These are phyloP conservation scores for Cheilosia vernalis DNA, from an alignment of 2,888 invertebrate genomes.

Conservation along the genomic window DNA sequence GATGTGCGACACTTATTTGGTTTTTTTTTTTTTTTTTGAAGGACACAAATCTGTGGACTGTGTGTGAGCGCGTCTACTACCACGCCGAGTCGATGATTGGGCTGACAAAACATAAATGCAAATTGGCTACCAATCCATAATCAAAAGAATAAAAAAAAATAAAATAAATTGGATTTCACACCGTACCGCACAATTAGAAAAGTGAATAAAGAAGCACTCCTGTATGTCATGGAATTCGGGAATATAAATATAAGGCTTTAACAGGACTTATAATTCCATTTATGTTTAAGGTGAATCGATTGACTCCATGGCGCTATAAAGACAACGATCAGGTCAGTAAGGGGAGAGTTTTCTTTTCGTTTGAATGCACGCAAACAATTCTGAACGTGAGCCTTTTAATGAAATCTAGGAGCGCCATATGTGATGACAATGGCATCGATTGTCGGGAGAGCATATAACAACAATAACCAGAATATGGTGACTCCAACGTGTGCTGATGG, in stretches of 20 bases:
- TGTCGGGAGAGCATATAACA: background rate
- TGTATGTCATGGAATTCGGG: constrained; percentile 2
- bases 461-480: background rate
- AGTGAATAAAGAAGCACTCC: constrained; percentile 2
- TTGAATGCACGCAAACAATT: background rate
- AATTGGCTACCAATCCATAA: constrained; percentile 38
- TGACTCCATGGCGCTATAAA: constrained; percentile 6
- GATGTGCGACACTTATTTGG: constrained; percentile 28
- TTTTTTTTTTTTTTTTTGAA: constrained; percentile 18
- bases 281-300: constrained; percentile 26
- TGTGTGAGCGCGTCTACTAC: background rate
- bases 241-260: constrained; percentile 26
- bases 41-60: constrained; percentile 37
- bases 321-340: constrained; percentile 9
- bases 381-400: constrained; percentile 36
- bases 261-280: constrained; percentile 23
- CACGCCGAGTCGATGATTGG: constrained; percentile 47
- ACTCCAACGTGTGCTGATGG: background rate
- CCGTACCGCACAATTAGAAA: constrained; percentile 1
- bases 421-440: constrained; percentile 15
- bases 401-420: constrained; percentile 15
- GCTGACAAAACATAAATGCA: constrained; percentile 35
- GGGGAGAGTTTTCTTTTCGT: constrained; percentile 23
- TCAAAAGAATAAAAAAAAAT: constrained; percentile 10
- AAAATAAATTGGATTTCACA: constrained; percentile 55